Evolutionary conservation across 1,140 invertebrate species (phyloP), one percentile per base, ranked within the genome.

Genomic region (Campodea augens): DNA sequence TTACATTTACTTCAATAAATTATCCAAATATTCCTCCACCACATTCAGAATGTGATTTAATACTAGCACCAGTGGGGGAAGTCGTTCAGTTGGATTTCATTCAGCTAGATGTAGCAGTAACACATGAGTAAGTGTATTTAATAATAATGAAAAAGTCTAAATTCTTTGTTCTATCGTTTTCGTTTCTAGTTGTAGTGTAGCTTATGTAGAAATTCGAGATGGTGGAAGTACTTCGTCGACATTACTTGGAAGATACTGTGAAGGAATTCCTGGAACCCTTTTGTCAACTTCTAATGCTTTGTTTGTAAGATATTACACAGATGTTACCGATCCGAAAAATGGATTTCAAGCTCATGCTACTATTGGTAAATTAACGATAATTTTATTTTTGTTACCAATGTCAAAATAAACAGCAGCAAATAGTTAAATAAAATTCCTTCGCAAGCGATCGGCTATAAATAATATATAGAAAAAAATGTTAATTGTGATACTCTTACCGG

Each of bases 181-280:
- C 45, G 36, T 46, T 60, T 60, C 43, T 45, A 77, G 73, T 10
- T 91, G 85, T 56, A 53, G 55, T 29, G 55, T 51, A n/a, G 78
- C 84, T 55, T 81, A 70, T 50, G 63, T 92, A 0, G 80, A 88
- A 62, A 52, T 90, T 10, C 66, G 74, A 45, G 79, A 90, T 59
- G 86, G 87, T 29, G 73, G 68, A 13, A 82, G 84, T 0, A 63
- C 71, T 39, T 50, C 69, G 15, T 73, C 81, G 1, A 64, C 63
- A 7, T 45, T 70, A 1, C 55, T 83, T 25, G 77, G 73, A 25
- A 68, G 55, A 54, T 81, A 64, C 56, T 90, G 86, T 54, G 55
- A 57, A 5, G 56, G 59, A 1, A 61, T 66, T 23, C 79, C 78
- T 0, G 66, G 69, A 27, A 75, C 72, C 0, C 32, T 55, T 0